Evolutionary conservation across 2,888 invertebrate species (phyloP).

Genomic region (Digitonthophagus gazella): DNA sequence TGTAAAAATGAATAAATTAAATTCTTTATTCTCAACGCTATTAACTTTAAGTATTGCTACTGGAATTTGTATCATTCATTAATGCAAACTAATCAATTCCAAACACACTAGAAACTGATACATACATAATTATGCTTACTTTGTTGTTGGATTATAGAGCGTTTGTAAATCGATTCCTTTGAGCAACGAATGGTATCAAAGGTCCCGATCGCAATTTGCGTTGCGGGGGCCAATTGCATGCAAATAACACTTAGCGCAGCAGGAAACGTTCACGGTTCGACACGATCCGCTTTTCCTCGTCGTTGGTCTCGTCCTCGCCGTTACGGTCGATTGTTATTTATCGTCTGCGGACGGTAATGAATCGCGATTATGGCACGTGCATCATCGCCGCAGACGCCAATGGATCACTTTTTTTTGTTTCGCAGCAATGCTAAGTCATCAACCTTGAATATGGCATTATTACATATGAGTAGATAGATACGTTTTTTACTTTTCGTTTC

Average conservation of each 20-base stretch:
- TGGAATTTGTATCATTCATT: no score
- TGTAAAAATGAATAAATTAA: no score
- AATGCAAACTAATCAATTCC: no score
- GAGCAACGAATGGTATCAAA: not conserved
- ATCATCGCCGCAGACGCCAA: not conserved
- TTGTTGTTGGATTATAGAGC: not conserved
- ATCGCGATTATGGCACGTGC: not conserved
- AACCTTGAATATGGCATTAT: no score
- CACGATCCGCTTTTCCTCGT: not conserved
- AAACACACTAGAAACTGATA: no score
- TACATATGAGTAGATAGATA: no score
- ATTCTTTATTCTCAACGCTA: no score
- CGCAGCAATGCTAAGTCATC: not conserved
- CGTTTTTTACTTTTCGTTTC: no score
- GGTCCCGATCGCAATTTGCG: not conserved
- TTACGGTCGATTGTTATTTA: not conserved
- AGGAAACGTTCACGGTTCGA: not conserved
- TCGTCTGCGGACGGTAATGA: not conserved
- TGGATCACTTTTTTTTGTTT: not conserved
- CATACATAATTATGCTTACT: no score
- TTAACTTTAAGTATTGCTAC: no score
- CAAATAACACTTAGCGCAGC: not conserved
- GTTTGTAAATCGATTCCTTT: not conserved
- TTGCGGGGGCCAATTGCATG: not conserved
- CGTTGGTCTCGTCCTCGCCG: not conserved